Conservation (phyloP, 2,888 invertebrate species). For the Pycnomerus fuliginosus region DNA sequence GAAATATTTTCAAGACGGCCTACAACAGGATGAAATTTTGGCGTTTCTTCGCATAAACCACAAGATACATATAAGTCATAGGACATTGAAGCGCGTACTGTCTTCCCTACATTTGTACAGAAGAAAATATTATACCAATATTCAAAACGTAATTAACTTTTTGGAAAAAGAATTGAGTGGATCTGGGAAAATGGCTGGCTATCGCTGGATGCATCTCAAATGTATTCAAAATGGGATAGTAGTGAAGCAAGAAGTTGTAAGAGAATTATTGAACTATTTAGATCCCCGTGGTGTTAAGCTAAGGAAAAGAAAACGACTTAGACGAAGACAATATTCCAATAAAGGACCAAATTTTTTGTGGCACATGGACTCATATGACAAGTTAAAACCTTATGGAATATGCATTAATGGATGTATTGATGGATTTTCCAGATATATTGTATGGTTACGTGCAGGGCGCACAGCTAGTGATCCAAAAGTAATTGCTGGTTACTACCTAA, state of each 20-base stretch:
- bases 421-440: constrained; percentile 21
- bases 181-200: constrained; percentile 21
- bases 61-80: neutral
- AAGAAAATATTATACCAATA: constrained; percentile 13
- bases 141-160: constrained; percentile 9
- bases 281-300: constrained; percentile 19
- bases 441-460: constrained; percentile 20
- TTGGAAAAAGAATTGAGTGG: constrained; percentile 16
- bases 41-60: neutral
- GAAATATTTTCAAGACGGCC: neutral
- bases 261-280: constrained; percentile 13
- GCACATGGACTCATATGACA: constrained; percentile 27
- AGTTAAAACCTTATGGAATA: constrained; percentile 21
- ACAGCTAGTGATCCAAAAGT: constrained; percentile 21
- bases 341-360: constrained; percentile 23
- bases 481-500: constrained; percentile 18
- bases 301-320: constrained; percentile 17
- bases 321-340: constrained; percentile 20
- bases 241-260: constrained; percentile 16
- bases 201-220: constrained; percentile 24
- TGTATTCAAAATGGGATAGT: constrained; percentile 22
- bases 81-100: neutral
- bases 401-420: constrained; percentile 10
- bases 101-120: neutral
- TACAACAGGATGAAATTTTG: constrained; percentile 2